Percentiles rank a stretch among this genome's conserved stretches.
Conservation (phyloP, 2,888 invertebrate genomes). For the Macaria notata region DNA sequence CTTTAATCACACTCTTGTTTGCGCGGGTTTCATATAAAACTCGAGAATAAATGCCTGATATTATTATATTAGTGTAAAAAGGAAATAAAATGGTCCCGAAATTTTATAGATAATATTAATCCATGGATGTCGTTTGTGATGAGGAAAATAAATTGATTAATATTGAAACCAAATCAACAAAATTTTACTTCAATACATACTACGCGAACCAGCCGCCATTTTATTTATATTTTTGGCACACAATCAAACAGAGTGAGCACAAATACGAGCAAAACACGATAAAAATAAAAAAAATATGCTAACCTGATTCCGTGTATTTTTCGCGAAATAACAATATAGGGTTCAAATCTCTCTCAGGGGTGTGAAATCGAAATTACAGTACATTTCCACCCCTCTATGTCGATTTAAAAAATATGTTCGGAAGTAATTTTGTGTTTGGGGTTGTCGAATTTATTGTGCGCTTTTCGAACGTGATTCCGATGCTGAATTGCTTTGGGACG, state of each 20-base stretch:
- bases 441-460: conserved; percentile 24
- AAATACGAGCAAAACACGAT: conserved; percentile 13
- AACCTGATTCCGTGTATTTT: conserved; percentile 31
- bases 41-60: no score
- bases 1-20: no score
- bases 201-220: no score
- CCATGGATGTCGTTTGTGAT: no score
- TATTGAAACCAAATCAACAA: no score
- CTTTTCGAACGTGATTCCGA: conserved; percentile 19
- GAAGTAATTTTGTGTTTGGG: conserved; percentile 38
- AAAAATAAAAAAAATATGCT: conserved; percentile 29
- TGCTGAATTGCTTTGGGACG: conserved; percentile 8
- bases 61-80: no score
- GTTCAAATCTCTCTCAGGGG: conserved; percentile 46
- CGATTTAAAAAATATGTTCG: conserved; percentile 45
- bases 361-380: conserved; percentile 50
- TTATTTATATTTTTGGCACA: conserved; percentile 7
- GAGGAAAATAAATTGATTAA: no score
- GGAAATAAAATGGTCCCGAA: no score
- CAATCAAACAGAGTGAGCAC: conserved; percentile 5
- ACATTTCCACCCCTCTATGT: conserved; percentile 37
- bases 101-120: no score
- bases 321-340: conserved; percentile 30
- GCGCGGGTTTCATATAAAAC: no score
- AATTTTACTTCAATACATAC: no score